Percentiles rank a stretch among this genome's conserved stretches.
Evolutionary conservation across 2,888 invertebrate genomes (phyloP).

Genomic region (Exephanes ischioxanthus): DNA sequence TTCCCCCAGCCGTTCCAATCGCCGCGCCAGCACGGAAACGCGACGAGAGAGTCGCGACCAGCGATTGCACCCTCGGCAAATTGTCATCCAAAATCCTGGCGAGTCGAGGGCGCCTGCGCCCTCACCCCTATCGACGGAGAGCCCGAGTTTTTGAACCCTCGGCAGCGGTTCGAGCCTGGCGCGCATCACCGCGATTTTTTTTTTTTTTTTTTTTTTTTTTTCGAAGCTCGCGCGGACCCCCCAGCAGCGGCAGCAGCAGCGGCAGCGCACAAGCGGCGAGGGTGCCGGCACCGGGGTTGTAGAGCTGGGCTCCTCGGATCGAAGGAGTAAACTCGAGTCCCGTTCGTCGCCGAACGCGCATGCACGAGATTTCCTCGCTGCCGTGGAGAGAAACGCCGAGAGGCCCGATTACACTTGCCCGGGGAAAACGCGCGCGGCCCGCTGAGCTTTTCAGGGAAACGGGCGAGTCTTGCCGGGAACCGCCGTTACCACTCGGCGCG

Average conservation of each 20-base stretch:
- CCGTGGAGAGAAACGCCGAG: conserved; percentile 40
- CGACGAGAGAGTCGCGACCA: neutral
- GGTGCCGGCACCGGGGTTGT: conserved; percentile 62
- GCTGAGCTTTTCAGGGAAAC: neutral
- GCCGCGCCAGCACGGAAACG: too few relatives aligned
- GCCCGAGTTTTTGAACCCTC: conserved; percentile 29
- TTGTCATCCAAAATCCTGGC: neutral
- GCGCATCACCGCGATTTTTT: neutral
- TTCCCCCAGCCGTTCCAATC: too few relatives aligned
- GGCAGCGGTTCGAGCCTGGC: neutral
- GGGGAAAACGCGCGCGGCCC: conserved; percentile 10
- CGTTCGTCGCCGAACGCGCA: conserved; percentile 72
- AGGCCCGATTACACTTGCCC: conserved; percentile 75
- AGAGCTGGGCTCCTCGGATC: conserved; percentile 73
- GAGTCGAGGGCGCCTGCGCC: conserved; percentile 30
- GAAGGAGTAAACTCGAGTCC: conserved; percentile 74
- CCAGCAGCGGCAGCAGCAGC: conserved; percentile 32
- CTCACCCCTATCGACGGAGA: conserved; percentile 34
- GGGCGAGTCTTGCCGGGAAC: conserved; percentile 5
- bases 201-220: conserved; percentile 3
- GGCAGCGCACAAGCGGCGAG: conserved; percentile 62
- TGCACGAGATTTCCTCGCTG: conserved; percentile 64
- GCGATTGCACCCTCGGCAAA: neutral
- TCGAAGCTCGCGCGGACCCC: neutral
- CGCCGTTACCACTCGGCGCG: conserved; percentile 14